Percentiles rank a stretch among this genome's conserved stretches.
phyloP scores from a whole-genome alignment of 2,113 vertebrate species.

The Phaethon lepturus region DNA sequence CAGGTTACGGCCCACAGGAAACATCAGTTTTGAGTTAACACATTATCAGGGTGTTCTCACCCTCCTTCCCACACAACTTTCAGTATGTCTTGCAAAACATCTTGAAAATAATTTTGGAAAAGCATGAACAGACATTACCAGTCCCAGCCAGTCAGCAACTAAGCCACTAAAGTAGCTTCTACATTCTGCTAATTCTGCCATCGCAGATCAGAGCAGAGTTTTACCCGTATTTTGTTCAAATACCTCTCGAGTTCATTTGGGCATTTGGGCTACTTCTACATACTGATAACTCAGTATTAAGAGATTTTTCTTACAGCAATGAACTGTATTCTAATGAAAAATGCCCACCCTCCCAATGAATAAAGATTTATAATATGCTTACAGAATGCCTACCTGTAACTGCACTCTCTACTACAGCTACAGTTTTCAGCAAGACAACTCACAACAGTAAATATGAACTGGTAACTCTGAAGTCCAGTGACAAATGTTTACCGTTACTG shows the following conservation, averaged over 20 bases:
- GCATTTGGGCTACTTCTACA: neutral
- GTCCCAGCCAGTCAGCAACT: neutral
- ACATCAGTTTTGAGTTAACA: neutral
- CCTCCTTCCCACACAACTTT: conserved; percentile 48
- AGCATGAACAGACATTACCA: neutral
- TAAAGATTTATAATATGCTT: neutral
- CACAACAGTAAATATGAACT: neutral
- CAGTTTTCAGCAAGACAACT: neutral
- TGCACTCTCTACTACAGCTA: neutral
- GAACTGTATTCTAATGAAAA: neutral
- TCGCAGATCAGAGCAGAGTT: neutral
- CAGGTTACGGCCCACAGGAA: neutral
- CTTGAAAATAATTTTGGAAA: neutral
- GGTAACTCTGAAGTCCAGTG: neutral
- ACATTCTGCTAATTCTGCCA: neutral
- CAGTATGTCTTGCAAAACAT: conserved; percentile 29
- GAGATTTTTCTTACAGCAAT: neutral
- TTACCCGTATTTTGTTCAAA: neutral
- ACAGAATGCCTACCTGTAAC: neutral
- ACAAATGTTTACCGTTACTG: neutral
- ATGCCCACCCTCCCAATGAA: neutral
- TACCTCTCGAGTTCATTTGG: neutral
- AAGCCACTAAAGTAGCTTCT: neutral
- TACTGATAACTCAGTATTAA: neutral
- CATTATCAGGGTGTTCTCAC: neutral